Conservation (phyloP, 2,888 invertebrate genomes). For the Tachystola acroxantha region DNA sequence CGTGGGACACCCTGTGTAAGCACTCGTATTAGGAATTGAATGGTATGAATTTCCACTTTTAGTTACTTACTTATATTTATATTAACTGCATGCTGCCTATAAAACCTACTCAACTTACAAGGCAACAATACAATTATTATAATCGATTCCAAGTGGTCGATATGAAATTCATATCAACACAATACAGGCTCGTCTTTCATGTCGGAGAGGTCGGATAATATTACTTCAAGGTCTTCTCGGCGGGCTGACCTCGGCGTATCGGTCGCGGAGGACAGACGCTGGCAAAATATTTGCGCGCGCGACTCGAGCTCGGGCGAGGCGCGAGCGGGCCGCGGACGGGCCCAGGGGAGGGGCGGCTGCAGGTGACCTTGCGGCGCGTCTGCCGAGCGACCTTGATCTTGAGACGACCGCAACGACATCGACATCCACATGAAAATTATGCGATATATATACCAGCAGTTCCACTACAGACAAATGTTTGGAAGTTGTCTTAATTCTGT, state of each 20-base stretch:
- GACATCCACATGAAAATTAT: constrained; percentile 6
- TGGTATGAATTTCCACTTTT: too few species aligned
- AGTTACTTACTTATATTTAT: too few species aligned
- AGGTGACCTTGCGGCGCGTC: constrained; percentile 69
- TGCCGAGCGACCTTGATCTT: constrained; percentile 75
- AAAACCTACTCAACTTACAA: too few species aligned
- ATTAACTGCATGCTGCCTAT: too few species aligned
- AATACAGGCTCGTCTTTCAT: constrained; percentile 53
- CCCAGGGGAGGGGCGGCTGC: constrained; percentile 22
- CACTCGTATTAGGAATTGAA: too few species aligned
- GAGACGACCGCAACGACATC: constrained; percentile 66
- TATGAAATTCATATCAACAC: constrained; percentile 33
- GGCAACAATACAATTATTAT: not conserved
- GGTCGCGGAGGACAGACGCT: constrained; percentile 77
- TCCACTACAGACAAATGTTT: not conserved
- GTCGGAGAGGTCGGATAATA: constrained; percentile 66
- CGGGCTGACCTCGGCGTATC: constrained; percentile 74
- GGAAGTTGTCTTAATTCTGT: not conserved
- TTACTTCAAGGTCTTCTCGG: constrained; percentile 70
- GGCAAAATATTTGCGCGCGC: constrained; percentile 75
- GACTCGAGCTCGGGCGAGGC: constrained; percentile 43
- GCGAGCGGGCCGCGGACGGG: constrained; percentile 24
- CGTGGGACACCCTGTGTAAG: too few species aligned
- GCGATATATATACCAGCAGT: constrained; percentile 6
- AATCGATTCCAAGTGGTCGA: constrained; percentile 35